Percentiles rank a stretch among this genome's conserved stretches.
phyloP scores from a whole-genome alignment of 2,797 vertebrate species.

The Phalanger gymnotis region DNA sequence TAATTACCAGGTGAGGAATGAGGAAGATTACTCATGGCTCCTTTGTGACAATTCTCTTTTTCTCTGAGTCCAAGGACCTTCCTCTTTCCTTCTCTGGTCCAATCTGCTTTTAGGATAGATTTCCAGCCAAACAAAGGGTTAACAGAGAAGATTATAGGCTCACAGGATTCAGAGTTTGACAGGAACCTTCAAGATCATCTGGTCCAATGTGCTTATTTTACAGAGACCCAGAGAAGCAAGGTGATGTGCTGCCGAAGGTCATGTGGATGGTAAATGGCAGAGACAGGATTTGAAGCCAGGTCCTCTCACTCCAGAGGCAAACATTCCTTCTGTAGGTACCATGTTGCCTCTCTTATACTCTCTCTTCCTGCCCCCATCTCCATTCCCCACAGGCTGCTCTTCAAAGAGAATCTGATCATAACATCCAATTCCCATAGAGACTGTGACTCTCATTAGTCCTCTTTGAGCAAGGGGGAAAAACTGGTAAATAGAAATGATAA shows the following conservation, averaged over 20 bases:
- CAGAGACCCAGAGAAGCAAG: background rate
- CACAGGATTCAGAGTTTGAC: background rate
- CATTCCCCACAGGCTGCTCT: background rate
- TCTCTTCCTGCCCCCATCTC: background rate
- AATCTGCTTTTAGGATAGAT: background rate
- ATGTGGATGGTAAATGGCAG: background rate
- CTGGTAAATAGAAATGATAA: constrained; percentile 41
- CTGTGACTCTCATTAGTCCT: background rate
- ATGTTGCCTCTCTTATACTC: background rate
- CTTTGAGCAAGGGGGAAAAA: constrained; percentile 36
- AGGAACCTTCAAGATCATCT: background rate
- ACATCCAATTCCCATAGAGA: background rate
- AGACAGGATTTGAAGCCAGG: background rate
- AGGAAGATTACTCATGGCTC: background rate
- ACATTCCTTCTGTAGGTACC: background rate
- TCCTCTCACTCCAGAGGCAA: background rate
- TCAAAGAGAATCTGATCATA: background rate
- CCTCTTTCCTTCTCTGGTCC: background rate
- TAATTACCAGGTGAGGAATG: background rate
- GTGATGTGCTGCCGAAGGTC: background rate
- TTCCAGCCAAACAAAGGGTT: background rate
- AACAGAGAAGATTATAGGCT: background rate
- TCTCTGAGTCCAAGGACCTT: background rate
- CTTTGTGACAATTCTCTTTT: background rate
- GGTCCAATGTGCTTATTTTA: background rate